These are phyloP conservation scores for Eudiplozoon nipponicum DNA, from an alignment of 2,888 invertebrate species.

Conservation along the genomic window DNA sequence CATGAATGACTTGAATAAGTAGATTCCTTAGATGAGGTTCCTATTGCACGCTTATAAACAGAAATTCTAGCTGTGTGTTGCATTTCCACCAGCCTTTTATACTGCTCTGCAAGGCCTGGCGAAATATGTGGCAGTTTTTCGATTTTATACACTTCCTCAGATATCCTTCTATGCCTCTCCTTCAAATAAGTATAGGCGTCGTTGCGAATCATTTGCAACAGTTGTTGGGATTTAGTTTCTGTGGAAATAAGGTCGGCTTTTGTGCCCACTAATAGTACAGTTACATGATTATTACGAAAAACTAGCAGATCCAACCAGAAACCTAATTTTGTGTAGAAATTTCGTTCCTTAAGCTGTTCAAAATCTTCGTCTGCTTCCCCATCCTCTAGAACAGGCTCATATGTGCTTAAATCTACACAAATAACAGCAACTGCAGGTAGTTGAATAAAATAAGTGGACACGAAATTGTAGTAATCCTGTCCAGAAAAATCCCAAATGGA, in stretches of 20 bases:
- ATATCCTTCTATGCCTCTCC: too few species aligned
- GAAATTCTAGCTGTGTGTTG: conserved; percentile 20
- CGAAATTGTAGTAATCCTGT: conserved; percentile 21
- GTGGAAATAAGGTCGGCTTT: conserved; percentile 20
- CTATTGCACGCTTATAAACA: conserved; percentile 18
- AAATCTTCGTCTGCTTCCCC: too few species aligned
- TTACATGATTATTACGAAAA: conserved; percentile 21
- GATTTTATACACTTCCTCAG: conserved; percentile 21
- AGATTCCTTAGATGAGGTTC: conserved; percentile 19
- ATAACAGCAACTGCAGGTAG: conserved; percentile 4
- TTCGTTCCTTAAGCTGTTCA: too few species aligned
- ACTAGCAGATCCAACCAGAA: conserved; percentile 25
- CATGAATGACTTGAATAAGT: too few species aligned
- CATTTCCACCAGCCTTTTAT: conserved; percentile 21
- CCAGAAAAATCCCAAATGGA: conserved; percentile 25
- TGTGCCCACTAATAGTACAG: conserved; percentile 22
- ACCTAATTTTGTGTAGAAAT: conserved; percentile 21
- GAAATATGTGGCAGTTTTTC: conserved; percentile 22
- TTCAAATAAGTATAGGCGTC: conserved; percentile 19
- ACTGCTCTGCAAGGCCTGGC: conserved; percentile 22
- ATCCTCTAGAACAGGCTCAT: too few species aligned
- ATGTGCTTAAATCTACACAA: conserved; percentile 6
- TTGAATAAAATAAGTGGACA: conserved; percentile 23
- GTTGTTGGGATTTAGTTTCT: conserved; percentile 17
- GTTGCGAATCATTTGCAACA: conserved; percentile 19